These are phyloP conservation scores for Eremophila alpestris DNA, from an alignment of 2,797 vertebrate genomes.

Conservation along the genomic window DNA sequence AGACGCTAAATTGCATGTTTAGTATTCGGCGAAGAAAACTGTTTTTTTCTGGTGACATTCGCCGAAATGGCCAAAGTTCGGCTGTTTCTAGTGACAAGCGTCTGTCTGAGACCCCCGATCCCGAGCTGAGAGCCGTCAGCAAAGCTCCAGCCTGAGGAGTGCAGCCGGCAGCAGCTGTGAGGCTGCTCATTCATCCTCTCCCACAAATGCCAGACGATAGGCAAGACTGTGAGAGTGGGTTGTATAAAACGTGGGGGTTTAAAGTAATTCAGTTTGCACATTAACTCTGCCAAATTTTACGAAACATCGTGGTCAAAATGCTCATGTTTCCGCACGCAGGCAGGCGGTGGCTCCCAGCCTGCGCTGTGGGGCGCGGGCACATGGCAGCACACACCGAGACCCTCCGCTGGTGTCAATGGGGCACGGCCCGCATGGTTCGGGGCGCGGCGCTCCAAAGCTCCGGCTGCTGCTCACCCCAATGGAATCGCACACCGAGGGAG, in stretches of 20 bases:
- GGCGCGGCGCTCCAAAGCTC: background rate
- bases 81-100: background rate
- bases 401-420: accelerated
- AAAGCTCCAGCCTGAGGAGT: background rate
- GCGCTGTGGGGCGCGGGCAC: accelerated
- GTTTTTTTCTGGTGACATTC: background rate
- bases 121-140: background rate
- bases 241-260: background rate
- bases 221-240: background rate
- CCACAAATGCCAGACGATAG: background rate
- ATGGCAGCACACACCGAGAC: accelerated
- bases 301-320: background rate
- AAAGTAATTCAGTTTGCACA: background rate
- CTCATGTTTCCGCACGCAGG: accelerated
- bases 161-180: background rate
- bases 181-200: background rate
- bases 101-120: accelerated
- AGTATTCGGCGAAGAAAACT: background rate
- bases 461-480: background rate
- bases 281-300: background rate
- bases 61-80: no score
- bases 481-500: accelerated
- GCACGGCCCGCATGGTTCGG: background rate
- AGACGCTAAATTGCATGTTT: background rate
- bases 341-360: accelerated